Base-by-base conservation (phyloP, 2,888 invertebrate genomes). In the Campoletis raptor region DNA sequence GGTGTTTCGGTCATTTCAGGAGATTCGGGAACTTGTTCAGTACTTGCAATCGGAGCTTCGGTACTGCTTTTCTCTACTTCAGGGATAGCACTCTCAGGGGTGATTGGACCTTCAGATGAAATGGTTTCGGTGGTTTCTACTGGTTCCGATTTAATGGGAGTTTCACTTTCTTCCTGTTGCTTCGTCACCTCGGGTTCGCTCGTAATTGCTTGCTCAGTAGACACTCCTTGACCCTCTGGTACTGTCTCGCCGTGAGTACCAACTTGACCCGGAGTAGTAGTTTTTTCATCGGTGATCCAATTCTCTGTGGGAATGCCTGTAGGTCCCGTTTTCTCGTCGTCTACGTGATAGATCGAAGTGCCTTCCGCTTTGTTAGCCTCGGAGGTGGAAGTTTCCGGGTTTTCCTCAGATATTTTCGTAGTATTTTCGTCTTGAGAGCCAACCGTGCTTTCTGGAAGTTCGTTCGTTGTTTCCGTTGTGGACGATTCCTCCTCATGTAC, bases 121-220 rank as follows among this genome's bases (percentile, higher is more conserved):
- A 42, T 24, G 9, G 18, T 2, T 83, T 74, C 74, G 15, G 73
- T 36, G 1, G 74, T 12, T 40, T 48, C 24, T n/a, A 21, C 69
- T 0, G 67, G 61, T 30, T 81, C 76, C 42, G 69, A 21, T 83
- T 73, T 84, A 15, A 48, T 42, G 42, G 89, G 77, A 8, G 40
- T 7, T 77, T 88, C 86, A 18, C 85, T 77, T 70, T 70, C 76
- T 42, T 69, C 24, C 10, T 81, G 66, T 12, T 24, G 57, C 70
- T 73, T 78, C n/a, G 69, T 80, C 12, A 84, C 61, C 21, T 77
- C 80, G 10, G 77, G 89, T 48, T 91, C 91, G 36, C 86, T 86
- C 1, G 80, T 80, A 4, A 45, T 15, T 37, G 45, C 61, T 37
- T 57, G 40, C 37, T 70, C 70, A 10, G 61, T 66, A 10, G 54